These are phyloP conservation scores for Sceloporus tristichus DNA, from an alignment of 2,113 vertebrate genomes.

Conservation along the genomic window DNA sequence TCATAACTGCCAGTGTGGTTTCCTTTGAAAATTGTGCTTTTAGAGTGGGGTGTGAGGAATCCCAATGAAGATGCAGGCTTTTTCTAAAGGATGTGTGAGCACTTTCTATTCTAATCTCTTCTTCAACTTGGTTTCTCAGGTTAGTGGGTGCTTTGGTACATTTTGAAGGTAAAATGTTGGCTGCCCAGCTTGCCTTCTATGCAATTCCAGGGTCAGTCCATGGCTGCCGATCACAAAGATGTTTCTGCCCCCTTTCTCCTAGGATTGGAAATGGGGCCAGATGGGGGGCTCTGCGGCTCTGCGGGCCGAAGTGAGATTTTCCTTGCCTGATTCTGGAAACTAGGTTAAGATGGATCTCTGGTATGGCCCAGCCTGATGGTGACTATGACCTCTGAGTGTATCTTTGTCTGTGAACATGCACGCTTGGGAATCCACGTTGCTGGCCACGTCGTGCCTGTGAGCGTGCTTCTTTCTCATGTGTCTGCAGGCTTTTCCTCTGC, in stretches of 20 bases:
- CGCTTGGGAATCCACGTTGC: neutral
- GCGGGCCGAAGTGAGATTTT: neutral
- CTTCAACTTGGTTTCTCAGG: neutral
- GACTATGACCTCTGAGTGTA: slow-evolving; percentile 30
- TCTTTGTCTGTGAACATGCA: slow-evolving; percentile 38
- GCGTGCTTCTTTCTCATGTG: neutral
- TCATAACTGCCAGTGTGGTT: neutral
- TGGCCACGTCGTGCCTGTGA: neutral
- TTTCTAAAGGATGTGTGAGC: neutral
- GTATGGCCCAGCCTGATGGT: slow-evolving; percentile 18
- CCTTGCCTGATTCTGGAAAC: neutral
- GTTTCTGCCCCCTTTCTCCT: slow-evolving; percentile 14
- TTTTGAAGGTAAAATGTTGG: neutral
- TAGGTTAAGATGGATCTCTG: slow-evolving; percentile 28
- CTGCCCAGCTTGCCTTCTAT: neutral
- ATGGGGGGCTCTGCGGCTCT: neutral
- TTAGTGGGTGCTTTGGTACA: neutral
- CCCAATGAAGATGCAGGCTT: neutral
- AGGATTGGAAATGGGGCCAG: slow-evolving; percentile 32
- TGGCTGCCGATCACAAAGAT: neutral
- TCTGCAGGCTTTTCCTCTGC: slow-evolving; percentile 6
- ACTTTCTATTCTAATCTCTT: neutral
- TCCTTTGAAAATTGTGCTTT: slow-evolving; percentile 10
- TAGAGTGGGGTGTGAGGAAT: neutral
- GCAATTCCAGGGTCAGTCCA: neutral